phyloP scores from a whole-genome alignment of 2,888 invertebrate genomes.

The Choreutis nemorana region DNA sequence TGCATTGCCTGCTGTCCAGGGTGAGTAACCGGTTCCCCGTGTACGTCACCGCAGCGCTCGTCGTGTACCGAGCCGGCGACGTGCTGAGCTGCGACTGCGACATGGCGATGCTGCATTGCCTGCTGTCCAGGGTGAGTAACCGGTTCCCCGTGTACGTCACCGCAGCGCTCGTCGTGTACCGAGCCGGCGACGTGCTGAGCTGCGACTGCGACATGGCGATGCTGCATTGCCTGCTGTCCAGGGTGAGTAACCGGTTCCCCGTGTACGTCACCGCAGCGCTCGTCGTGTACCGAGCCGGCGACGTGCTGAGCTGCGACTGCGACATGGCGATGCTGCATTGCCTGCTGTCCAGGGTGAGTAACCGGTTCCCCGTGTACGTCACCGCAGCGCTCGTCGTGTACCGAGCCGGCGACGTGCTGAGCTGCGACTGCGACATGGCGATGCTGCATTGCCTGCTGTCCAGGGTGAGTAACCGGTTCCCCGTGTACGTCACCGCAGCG shows the following conservation, averaged over 20 bases:
- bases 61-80: constrained; percentile 72
- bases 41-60: constrained; percentile 90
- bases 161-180: constrained; percentile 80
- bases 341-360: constrained; percentile 75
- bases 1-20: constrained; percentile 80
- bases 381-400: constrained; percentile 85
- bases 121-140: constrained; percentile 77
- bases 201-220: constrained; percentile 92
- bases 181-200: constrained; percentile 71
- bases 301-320: constrained; percentile 78
- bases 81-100: constrained; percentile 83
- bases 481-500: constrained; percentile 90
- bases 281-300: constrained; percentile 73
- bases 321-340: constrained; percentile 91
- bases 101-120: constrained; percentile 85
- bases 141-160: constrained; percentile 93
- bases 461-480: constrained; percentile 79
- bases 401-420: constrained; percentile 71
- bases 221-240: constrained; percentile 78
- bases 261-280: constrained; percentile 92
- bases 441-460: constrained; percentile 80
- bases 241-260: constrained; percentile 82
- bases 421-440: constrained; percentile 90
- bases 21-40: constrained; percentile 86
- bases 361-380: constrained; percentile 91